Evolutionary conservation across 2,888 invertebrate species (phyloP).

Genomic region (Eurytoma adleriae): DNA sequence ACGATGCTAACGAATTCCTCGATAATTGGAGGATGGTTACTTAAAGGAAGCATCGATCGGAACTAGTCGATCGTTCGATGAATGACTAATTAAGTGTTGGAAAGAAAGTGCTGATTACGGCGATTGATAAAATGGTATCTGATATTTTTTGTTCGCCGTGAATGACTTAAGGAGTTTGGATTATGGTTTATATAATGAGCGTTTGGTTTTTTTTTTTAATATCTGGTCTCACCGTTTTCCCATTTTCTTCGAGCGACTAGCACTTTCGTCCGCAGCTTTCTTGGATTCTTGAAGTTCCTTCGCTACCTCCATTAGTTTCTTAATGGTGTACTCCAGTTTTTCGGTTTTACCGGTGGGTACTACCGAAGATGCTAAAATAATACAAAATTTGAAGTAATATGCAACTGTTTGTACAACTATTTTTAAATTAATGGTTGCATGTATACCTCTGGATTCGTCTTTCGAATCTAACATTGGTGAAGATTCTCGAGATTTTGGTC

Average conservation of each 20-base stretch:
- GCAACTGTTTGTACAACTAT: neutral
- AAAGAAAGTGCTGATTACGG: no score
- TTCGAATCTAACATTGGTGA: conserved; percentile 87
- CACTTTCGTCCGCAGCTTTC: conserved; percentile 68
- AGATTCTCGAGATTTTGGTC: conserved; percentile 84
- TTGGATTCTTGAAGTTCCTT: conserved; percentile 73
- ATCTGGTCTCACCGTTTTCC: conserved; percentile 68
- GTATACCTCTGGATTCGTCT: conserved; percentile 80
- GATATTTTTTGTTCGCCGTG: no score
- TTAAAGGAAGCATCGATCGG: no score
- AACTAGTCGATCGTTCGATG: no score
- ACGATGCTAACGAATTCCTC: no score
- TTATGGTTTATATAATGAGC: no score
- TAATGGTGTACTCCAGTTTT: conserved; percentile 72
- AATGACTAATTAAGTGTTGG: no score
- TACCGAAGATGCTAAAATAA: conserved; percentile 62
- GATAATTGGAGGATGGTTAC: no score
- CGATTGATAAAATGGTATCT: no score
- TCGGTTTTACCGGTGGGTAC: conserved; percentile 68
- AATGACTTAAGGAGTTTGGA: no score
- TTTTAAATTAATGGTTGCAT: conserved; percentile 19
- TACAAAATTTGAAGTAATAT: neutral
- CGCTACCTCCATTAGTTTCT: conserved; percentile 72
- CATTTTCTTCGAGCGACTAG: conserved; percentile 68
- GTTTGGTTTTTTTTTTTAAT: neutral